Conservation (phyloP, 2,113 vertebrate species). For the Nycticorax nycticorax region DNA sequence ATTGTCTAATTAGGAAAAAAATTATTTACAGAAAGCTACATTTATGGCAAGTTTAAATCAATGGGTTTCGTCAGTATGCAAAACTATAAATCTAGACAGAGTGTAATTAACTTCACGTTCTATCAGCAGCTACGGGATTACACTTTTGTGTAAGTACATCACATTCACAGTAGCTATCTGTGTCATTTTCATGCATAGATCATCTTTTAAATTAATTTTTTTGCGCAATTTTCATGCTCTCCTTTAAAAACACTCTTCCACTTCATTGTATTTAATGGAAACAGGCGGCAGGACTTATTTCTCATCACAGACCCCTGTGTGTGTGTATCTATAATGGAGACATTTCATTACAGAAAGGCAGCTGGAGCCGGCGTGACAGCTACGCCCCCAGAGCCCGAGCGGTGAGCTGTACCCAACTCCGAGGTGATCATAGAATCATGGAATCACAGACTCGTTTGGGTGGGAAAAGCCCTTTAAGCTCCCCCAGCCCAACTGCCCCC, state of each 20-base stretch:
- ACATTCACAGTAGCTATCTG: neutral
- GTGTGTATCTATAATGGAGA: neutral
- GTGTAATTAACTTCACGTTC: neutral
- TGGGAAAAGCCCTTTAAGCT: too few relatives aligned
- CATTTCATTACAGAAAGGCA: neutral
- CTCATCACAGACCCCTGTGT: neutral
- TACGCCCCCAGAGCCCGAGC: too few relatives aligned
- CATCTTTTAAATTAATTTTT: neutral
- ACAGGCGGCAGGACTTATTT: neutral
- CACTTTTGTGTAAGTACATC: neutral
- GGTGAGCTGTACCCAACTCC: accelerated
- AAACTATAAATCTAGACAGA: neutral
- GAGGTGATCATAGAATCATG: neutral
- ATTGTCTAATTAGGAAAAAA: conserved; percentile 17
- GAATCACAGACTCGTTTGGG: too few relatives aligned
- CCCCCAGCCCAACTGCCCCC: too few relatives aligned
- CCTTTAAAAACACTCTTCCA: neutral
- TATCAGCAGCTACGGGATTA: neutral
- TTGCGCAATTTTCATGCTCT: neutral
- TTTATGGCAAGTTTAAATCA: neutral
- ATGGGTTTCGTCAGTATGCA: neutral
- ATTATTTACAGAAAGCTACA: neutral
- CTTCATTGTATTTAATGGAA: neutral
- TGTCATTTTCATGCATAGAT: neutral
- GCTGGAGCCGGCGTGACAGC: neutral